Evolutionary conservation across 2,797 vertebrate species (phyloP), one percentile per base, ranked within the genome.

Genomic region (Tragopan temminckii): DNA sequence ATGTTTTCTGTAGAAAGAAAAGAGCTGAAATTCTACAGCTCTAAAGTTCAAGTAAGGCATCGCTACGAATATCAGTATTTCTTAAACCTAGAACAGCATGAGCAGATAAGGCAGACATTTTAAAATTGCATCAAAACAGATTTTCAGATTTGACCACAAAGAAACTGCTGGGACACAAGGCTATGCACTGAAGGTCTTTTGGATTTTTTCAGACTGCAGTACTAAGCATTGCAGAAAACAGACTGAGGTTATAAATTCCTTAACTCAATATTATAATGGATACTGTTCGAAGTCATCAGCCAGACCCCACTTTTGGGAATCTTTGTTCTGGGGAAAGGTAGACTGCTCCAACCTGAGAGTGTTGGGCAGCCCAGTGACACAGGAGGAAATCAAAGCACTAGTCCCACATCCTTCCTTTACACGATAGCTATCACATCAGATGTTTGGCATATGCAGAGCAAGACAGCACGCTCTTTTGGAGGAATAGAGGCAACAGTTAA

Each of bases 11-110:
- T 35, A 90, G 62, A 78, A 80, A 79, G 50, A 88, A 45, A 0
- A 85, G 13, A 90, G 40, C 6, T 40, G 89, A 90, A 89, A 76
- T 31, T 9, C 13, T 57, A 35, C 27, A 77, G 33, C 40, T 72
- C 48, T 84, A 19, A 70, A 88, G 43, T 76, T 90, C 55, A 81
- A 91, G 33, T 31, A 86, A 74, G 46, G 40, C 24, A 88, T 53
- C 35, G 79, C 31, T 31, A 71, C 14, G 63, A 81, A n/a, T 10
- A 79, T 2, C 3, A 9, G 57, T 20, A 48, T 57, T 84, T 92
- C 63, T 72, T 80, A 72, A 90, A 75, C 3, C 16, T 69, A 62
- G n/a, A 85, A 80, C 6, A 40, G 18, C 19, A 52, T 20, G 11
- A 18, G 20, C 16, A 62, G 83, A 71, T 78, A 50, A 70, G 57